phyloP scores from a whole-genome alignment of 2,797 vertebrate genomes.

The Chrysolophus pictus region DNA sequence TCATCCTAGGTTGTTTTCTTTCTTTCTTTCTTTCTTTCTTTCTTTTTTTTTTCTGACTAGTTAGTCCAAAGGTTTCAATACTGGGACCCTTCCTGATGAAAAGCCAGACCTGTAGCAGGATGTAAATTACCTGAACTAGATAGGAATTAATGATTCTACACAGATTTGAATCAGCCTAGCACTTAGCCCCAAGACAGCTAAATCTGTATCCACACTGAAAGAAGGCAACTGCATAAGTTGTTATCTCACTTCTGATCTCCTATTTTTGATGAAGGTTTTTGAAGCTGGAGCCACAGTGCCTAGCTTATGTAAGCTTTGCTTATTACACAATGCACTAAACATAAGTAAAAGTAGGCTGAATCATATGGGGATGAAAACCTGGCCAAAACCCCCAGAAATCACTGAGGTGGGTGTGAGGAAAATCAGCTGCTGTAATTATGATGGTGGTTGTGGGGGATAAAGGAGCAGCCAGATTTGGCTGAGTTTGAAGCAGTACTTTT shows the following conservation, averaged over 20 bases:
- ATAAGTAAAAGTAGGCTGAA: slow-evolving; percentile 72
- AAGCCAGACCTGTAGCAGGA: slow-evolving; percentile 4
- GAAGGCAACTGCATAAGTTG: neutral
- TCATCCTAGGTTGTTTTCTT: neutral
- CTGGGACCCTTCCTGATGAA: neutral
- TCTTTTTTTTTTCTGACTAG: neutral
- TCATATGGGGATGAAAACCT: slow-evolving; percentile 70
- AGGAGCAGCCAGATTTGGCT: slow-evolving; percentile 46
- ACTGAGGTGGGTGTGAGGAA: slow-evolving; percentile 68
- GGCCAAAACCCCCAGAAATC: slow-evolving; percentile 69
- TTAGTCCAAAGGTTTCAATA: neutral
- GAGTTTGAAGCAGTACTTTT: neutral
- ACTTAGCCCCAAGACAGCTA: neutral
- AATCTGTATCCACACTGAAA: neutral
- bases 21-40: too few relatives aligned
- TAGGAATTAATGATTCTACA: neutral
- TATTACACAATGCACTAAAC: slow-evolving; percentile 71
- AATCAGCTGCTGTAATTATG: slow-evolving; percentile 70
- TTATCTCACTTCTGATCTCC: slow-evolving; percentile 44
- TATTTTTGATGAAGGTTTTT: slow-evolving; percentile 61
- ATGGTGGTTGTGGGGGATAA: slow-evolving; percentile 50
- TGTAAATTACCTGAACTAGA: neutral
- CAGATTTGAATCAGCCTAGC: neutral
- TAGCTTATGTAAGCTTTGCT: slow-evolving; percentile 64
- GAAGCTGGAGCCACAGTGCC: slow-evolving; percentile 52